Conservation (phyloP, 2,888 invertebrate species). For the Parthenolecanium corni region DNA sequence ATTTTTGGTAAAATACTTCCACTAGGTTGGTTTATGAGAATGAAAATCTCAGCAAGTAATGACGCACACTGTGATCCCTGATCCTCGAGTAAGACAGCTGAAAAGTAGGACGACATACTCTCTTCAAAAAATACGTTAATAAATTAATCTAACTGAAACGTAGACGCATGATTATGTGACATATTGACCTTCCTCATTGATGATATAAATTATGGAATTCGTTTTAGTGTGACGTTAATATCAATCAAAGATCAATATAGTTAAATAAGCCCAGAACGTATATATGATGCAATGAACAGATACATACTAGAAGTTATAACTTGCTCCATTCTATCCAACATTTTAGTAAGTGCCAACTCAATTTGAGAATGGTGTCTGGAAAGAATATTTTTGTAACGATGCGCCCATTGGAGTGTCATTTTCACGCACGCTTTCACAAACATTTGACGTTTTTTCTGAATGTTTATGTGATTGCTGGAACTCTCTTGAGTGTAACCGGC, state of each 20-base stretch:
- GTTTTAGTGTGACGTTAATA: too few species aligned
- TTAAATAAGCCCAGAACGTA: not conserved
- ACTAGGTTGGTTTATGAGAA: constrained; percentile 40
- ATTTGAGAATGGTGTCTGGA: constrained; percentile 43
- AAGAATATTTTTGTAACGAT: constrained; percentile 43
- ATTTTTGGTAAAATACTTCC: constrained; percentile 37
- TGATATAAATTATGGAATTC: too few species aligned
- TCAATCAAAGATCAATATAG: too few species aligned
- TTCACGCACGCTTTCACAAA: constrained; percentile 50
- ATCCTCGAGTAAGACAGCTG: constrained; percentile 37
- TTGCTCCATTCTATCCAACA: constrained; percentile 45
- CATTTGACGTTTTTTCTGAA: constrained; percentile 47
- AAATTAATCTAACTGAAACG: too few species aligned
- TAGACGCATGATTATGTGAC: too few species aligned
- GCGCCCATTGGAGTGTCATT: constrained; percentile 40
- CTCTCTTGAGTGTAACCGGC: constrained; percentile 45
- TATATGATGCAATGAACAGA: not conserved
- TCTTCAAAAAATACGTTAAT: too few species aligned
- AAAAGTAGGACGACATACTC: too few species aligned
- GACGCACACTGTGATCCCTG: constrained; percentile 43
- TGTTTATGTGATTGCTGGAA: constrained; percentile 41
- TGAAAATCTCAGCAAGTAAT: constrained; percentile 44
- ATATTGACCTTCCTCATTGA: too few species aligned
- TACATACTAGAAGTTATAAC: constrained; percentile 41
- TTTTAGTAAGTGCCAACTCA: constrained; percentile 41